Conservation (phyloP, 37 sponge, comb jelly and placozoan species). For the Chondrilla cf. caribensis region DNA sequence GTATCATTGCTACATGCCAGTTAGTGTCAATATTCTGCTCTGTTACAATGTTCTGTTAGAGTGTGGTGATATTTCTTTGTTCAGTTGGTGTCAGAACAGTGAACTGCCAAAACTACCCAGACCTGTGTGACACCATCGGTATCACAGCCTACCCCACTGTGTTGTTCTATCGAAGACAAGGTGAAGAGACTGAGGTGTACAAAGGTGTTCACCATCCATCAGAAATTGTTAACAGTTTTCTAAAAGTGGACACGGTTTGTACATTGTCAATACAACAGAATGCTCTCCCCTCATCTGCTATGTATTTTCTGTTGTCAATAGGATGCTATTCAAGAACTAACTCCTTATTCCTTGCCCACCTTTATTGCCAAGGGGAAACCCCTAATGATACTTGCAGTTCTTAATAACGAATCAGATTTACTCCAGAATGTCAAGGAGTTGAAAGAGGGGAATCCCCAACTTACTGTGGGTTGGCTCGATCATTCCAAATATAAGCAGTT, state of each 20-base stretch:
- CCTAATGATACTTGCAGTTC: neutral
- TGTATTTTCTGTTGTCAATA: too few relatives aligned
- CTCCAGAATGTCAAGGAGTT: neutral
- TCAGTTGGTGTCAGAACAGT: slow-evolving; percentile 20
- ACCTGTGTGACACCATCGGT: slow-evolving; percentile 37
- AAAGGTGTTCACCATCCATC: neutral
- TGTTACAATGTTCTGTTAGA: too few relatives aligned
- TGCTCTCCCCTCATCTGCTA: neutral
- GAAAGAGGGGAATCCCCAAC: neutral
- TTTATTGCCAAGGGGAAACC: neutral
- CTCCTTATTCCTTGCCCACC: neutral
- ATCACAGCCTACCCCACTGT: slow-evolving; percentile 51
- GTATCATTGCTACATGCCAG: neutral
- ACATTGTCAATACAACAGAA: too few relatives aligned
- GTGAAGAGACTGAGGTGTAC: neutral
- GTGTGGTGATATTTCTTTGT: too few relatives aligned
- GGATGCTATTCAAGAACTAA: neutral
- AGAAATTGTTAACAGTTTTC: neutral
- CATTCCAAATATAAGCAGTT: neutral
- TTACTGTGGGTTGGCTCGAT: neutral
- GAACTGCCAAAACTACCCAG: slow-evolving; percentile 59
- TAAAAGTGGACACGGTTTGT: neutral
- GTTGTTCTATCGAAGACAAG: slow-evolving; percentile 19
- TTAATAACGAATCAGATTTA: neutral
- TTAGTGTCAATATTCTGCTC: too few relatives aligned